Conservation (phyloP, 2,888 invertebrate species). For the Melangyna quadrimaculata region DNA sequence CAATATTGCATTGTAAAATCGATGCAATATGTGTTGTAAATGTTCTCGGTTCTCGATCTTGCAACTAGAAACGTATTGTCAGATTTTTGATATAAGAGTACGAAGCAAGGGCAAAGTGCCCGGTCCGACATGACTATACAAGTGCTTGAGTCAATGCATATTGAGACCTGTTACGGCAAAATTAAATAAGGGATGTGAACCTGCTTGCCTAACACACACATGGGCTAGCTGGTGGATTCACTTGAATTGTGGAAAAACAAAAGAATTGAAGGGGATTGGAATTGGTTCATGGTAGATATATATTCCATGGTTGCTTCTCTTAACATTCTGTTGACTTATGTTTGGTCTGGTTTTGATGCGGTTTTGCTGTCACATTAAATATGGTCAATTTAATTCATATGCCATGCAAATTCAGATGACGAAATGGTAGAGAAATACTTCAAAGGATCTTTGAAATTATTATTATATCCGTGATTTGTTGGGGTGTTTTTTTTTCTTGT, state of each 20-base stretch:
- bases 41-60: constrained; percentile 74
- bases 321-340: constrained; percentile 79
- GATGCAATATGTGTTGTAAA: constrained; percentile 75
- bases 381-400: constrained; percentile 77
- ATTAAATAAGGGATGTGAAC: constrained; percentile 47
- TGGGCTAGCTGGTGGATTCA: constrained; percentile 51
- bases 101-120: background rate
- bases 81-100: constrained; percentile 33
- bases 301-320: constrained; percentile 72
- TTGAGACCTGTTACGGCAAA: constrained; percentile 46
- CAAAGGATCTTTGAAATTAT: background rate
- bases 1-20: constrained; percentile 71
- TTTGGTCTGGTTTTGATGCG: constrained; percentile 47
- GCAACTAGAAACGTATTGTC: constrained; percentile 80
- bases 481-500: background rate
- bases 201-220: constrained; percentile 14
- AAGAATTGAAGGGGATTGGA: constrained; percentile 42
- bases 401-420: constrained; percentile 43
- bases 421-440: constrained; percentile 1
- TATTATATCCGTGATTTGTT: background rate
- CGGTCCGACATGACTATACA: constrained; percentile 11
- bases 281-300: constrained; percentile 5
- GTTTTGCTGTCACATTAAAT: constrained; percentile 74
- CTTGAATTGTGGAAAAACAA: constrained; percentile 48
- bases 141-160: constrained; percentile 52